Evolutionary conservation across 2,888 invertebrate genomes (phyloP), one percentile per base, ranked within the genome.

Genomic region (Zonitis immaculata): DNA sequence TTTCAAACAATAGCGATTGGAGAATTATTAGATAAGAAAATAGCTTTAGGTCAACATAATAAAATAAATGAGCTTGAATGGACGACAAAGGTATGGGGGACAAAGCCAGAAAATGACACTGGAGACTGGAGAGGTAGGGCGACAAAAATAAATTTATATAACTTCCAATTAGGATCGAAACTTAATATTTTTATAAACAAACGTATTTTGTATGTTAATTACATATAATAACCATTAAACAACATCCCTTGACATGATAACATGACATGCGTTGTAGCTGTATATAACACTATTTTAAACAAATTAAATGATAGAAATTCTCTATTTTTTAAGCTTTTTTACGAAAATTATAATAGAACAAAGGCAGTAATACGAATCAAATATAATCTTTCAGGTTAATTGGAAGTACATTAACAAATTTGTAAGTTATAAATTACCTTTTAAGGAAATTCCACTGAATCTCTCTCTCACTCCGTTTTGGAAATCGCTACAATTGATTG

Each of bases 91-190:
- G 8, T 3, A 6, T 8, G 16, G 28, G n/a, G n/a, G n/a, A n/a
- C n/a, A 27, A 27, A 44, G 7, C 26, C 12, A 14, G 26, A 7
- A 26, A 14, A 44, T 26, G 14, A 44, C 44, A 44, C 6, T 44
- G 44, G n/a, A n/a, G n/a, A n/a, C n/a, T n/a, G n/a, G 26, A 28
- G 8, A 45, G 28, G 45, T 27, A 45, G 7, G 9, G 45, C 16
- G 28, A 45, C 18, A 8, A 28, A 45, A 45, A 27, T 45, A 28
- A 27, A 45, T 45, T 45, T n/a, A n/a, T n/a, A n/a, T n/a, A n/a
- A n/a, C n/a, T n/a, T n/a, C n/a, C n/a, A n/a, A n/a, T n/a, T n/a
- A n/a, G n/a, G n/a, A n/a, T n/a, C n/a, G n/a, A n/a, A n/a, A n/a
- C n/a, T n/a, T n/a, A n/a, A n/a, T n/a, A n/a, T n/a, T n/a, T n/a